Evolutionary conservation across 2,888 invertebrate genomes (phyloP).

Genomic region (Microctonus aethiopoides): DNA sequence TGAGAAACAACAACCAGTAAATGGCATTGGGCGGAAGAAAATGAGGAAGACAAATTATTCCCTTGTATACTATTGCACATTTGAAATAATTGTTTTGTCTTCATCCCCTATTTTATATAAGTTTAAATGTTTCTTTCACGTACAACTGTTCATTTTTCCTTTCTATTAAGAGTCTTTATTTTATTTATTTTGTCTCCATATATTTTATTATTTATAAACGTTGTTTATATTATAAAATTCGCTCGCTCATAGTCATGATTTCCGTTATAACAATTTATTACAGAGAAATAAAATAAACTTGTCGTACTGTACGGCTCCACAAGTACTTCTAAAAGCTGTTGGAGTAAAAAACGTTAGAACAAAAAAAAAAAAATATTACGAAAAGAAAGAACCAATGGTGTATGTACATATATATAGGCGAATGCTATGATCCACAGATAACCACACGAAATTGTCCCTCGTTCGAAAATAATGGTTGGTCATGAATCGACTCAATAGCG

Average conservation of each 20-base stretch:
- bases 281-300: not conserved
- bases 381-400: conserved; percentile 19
- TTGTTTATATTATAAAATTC: not conserved
- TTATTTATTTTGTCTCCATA: too few relatives aligned
- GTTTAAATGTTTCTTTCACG: not conserved
- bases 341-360: not conserved
- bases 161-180: not conserved
- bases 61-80: not conserved
- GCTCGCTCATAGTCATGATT: not conserved
- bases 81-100: too few relatives aligned
- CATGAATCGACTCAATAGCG: conserved; percentile 39
- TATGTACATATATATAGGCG: not conserved
- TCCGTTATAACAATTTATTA: not conserved
- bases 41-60: not conserved
- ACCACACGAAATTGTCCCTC: conserved; percentile 42
- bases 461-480: conserved; percentile 42
- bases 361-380: conserved; percentile 35
- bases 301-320: not conserved
- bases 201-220: not conserved
- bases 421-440: conserved; percentile 42
- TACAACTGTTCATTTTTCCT: not conserved
- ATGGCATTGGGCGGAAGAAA: not conserved
- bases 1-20: not conserved
- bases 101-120: too few relatives aligned
- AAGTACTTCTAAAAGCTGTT: not conserved